These are phyloP conservation scores for Tamandua tetradactyla DNA, from an alignment of 2,797 vertebrate species.

Conservation along the genomic window DNA sequence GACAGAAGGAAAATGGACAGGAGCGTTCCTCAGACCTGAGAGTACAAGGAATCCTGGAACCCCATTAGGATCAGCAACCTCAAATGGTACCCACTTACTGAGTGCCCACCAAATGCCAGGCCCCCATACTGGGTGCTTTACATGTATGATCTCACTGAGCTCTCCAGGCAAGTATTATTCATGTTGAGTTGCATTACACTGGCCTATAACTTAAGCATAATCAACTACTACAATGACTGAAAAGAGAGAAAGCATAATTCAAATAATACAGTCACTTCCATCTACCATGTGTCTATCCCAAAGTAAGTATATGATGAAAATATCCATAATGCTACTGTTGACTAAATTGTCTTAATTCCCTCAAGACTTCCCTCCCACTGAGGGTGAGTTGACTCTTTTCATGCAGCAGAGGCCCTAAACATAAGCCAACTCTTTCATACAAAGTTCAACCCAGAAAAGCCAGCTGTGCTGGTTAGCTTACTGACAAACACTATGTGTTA, in stretches of 20 bases:
- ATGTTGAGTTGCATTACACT: neutral
- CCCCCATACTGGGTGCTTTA: neutral
- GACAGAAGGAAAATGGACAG: neutral
- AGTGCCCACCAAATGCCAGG: neutral
- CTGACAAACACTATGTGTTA: too few species aligned
- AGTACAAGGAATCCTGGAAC: neutral
- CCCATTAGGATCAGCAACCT: neutral
- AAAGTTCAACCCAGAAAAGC: neutral
- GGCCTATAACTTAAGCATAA: neutral
- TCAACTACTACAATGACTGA: neutral
- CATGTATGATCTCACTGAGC: neutral
- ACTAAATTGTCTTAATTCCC: neutral
- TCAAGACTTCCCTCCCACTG: neutral
- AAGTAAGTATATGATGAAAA: neutral
- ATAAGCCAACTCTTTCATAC: constrained; percentile 39
- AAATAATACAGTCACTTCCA: neutral
- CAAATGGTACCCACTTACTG: neutral
- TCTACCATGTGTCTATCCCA: neutral
- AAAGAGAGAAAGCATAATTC: neutral
- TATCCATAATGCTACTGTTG: neutral
- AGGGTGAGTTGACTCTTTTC: neutral
- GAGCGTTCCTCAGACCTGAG: neutral
- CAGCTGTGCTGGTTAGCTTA: neutral
- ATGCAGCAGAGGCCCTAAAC: neutral
- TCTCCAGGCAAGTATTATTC: neutral